phyloP scores from a whole-genome alignment of 2,797 vertebrate species.

The Antennarius maculatus region DNA sequence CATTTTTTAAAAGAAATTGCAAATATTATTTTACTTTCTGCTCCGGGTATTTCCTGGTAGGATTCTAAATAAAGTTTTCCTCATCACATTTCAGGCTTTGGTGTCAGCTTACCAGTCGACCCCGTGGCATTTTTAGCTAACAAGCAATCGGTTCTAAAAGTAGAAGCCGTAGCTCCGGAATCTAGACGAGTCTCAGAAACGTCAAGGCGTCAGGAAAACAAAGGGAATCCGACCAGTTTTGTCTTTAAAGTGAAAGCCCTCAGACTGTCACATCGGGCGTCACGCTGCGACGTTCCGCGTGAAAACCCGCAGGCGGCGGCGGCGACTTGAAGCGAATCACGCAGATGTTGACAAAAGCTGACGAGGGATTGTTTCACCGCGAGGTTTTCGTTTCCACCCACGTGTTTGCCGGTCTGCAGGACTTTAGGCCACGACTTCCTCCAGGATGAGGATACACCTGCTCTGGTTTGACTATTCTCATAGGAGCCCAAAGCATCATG shows the following conservation, averaged over 20 bases:
- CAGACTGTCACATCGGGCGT: conserved; percentile 49
- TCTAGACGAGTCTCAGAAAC: conserved; percentile 12
- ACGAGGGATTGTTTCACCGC: conserved; percentile 31
- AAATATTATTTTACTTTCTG: background rate
- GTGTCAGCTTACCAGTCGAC: conserved; percentile 11
- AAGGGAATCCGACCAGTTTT: conserved; percentile 49
- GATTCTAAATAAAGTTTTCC: conserved; percentile 17
- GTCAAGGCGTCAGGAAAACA: conserved; percentile 20
- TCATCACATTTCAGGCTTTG: conserved; percentile 22
- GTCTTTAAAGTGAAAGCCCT: conserved; percentile 29
- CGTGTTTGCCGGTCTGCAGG: conserved; percentile 45
- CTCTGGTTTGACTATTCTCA: conserved; percentile 48
- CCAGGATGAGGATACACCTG: conserved; percentile 76
- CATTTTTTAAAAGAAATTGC: no score
- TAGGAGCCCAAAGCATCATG: conserved; percentile 30
- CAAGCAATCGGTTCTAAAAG: conserved; percentile 21
- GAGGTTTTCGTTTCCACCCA: conserved; percentile 47
- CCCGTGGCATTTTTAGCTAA: conserved; percentile 4
- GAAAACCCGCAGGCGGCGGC: conserved; percentile 36
- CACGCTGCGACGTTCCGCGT: conserved; percentile 21
- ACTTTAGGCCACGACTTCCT: conserved; percentile 57
- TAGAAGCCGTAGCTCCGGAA: conserved; percentile 17
- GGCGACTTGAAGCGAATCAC: background rate
- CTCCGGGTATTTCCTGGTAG: conserved; percentile 3
- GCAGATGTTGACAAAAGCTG: conserved; percentile 46